A percentile compares a stretch with the other conserved stretches of the same genome.
These are phyloP conservation scores for Maccullochella peelii DNA, from an alignment of 2,113 vertebrate genomes.

Conservation along the genomic window DNA sequence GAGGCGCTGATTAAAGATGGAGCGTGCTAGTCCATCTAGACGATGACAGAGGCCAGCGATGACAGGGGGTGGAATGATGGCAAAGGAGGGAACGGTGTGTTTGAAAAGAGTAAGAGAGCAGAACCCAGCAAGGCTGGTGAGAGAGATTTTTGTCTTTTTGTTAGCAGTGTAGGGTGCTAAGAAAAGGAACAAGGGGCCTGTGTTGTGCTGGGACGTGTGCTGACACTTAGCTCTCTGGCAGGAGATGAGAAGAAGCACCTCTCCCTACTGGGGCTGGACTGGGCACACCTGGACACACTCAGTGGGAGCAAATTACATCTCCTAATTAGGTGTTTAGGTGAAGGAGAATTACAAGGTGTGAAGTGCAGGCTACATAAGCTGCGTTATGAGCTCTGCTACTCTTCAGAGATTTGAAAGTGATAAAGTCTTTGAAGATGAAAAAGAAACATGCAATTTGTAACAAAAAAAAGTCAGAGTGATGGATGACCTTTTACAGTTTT, in stretches of 20 bases:
- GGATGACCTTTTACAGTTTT: slow-evolving; percentile 43
- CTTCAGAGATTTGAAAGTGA: slow-evolving; percentile 49
- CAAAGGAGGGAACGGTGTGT: slow-evolving; percentile 41
- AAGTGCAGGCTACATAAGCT: slow-evolving; percentile 49
- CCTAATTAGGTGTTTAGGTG: slow-evolving; percentile 67
- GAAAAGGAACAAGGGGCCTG: slow-evolving; percentile 70
- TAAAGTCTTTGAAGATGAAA: slow-evolving; percentile 53
- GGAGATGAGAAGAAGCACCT: slow-evolving; percentile 71
- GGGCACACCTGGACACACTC: slow-evolving; percentile 72
- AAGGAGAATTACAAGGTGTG: slow-evolving; percentile 68
- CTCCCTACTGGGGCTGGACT: slow-evolving; percentile 37
- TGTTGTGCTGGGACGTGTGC: slow-evolving; percentile 71
- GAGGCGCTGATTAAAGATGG: slow-evolving; percentile 77
- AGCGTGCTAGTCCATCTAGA: slow-evolving; percentile 61
- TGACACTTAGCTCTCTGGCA: slow-evolving; percentile 76
- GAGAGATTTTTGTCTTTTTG: slow-evolving; percentile 56
- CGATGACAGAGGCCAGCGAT: slow-evolving; percentile 77
- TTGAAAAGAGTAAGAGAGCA: slow-evolving; percentile 49
- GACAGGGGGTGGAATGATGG: slow-evolving; percentile 68
- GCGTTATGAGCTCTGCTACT: slow-evolving; percentile 31
- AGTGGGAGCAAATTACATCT: slow-evolving; percentile 51
- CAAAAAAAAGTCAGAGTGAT: slow-evolving; percentile 46
- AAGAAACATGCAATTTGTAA: neutral
- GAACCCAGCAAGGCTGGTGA: slow-evolving; percentile 11
- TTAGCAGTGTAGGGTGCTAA: slow-evolving; percentile 29